Percentiles rank a stretch among this genome's conserved stretches.
These are phyloP conservation scores for Lordiphosa stackelbergi DNA, from an alignment of 1,140 invertebrate species.

Conservation along the genomic window DNA sequence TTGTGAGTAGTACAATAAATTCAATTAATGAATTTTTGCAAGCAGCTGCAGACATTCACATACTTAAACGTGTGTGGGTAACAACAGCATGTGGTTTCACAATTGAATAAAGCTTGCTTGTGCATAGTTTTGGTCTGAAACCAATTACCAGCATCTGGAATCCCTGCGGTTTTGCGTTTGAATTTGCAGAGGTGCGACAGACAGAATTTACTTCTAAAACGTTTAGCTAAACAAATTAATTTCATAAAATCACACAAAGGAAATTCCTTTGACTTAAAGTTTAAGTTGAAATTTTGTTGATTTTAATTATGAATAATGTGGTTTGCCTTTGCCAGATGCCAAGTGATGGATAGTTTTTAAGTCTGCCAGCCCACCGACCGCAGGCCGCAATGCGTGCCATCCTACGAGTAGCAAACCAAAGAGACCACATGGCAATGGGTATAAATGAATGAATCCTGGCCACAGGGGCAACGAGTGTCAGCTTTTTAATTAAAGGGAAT, in stretches of 20 bases:
- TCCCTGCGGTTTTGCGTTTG: not conserved
- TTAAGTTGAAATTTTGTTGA: conserved; percentile 45
- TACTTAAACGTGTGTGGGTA: not conserved
- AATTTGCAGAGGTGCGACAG: conserved; percentile 3
- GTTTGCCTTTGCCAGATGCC: conserved; percentile 33
- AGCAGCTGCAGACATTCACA: conserved; percentile 1
- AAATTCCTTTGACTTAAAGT: conserved; percentile 19
- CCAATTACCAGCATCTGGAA: conserved; percentile 31
- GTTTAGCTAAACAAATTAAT: conserved; percentile 60
- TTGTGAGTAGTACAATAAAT: too few relatives aligned
- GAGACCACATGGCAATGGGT: conserved; percentile 11
- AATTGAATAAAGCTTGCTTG: conserved; percentile 30
- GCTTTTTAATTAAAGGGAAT: conserved; percentile 16
- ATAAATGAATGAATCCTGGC: conserved; percentile 4
- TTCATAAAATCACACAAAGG: conserved; percentile 28
- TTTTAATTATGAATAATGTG: conserved; percentile 71
- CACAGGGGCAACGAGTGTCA: not conserved
- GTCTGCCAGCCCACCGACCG: conserved; percentile 12
- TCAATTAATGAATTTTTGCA: conserved; percentile 49
- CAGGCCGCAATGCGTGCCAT: conserved; percentile 24
- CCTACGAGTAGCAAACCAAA: conserved; percentile 10
- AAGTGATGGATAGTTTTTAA: conserved; percentile 60
- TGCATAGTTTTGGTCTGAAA: conserved; percentile 42
- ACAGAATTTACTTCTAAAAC: not conserved
- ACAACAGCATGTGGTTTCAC: conserved; percentile 19